Percentiles rank a stretch among this genome's conserved stretches.
Conservation (phyloP, 2,797 vertebrate species). For the Sebastes taczanowskii region DNA sequence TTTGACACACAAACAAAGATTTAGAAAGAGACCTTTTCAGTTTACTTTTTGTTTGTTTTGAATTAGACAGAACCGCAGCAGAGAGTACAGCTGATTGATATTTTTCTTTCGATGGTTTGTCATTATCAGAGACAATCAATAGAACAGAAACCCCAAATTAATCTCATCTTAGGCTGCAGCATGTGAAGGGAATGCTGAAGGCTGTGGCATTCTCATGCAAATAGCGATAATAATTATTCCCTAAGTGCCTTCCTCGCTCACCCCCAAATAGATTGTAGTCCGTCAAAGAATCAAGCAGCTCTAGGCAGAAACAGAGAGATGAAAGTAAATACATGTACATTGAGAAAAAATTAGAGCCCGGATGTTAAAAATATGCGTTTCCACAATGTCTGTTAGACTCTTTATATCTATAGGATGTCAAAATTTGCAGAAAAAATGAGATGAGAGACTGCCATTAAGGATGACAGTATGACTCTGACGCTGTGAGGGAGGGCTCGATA, state of each 20-base stretch:
- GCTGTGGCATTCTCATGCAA: conserved; percentile 61
- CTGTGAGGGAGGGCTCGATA: conserved; percentile 35
- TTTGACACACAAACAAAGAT: not conserved
- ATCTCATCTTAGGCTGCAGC: conserved; percentile 27
- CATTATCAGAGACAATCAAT: conserved; percentile 57
- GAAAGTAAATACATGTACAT: conserved; percentile 17
- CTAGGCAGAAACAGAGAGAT: conserved; percentile 24
- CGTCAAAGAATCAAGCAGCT: conserved; percentile 35
- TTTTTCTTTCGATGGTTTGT: conserved; percentile 35
- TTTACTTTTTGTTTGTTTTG: conserved; percentile 7
- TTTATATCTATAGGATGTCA: conserved; percentile 20
- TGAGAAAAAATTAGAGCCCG: not conserved
- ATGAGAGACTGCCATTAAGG: conserved; percentile 37
- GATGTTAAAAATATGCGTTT: conserved; percentile 26
- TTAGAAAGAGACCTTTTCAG: not conserved
- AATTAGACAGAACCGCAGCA: not conserved
- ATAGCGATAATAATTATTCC: conserved; percentile 58
- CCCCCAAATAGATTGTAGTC: conserved; percentile 40
- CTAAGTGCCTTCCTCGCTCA: conserved; percentile 18
- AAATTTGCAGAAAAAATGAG: conserved; percentile 19
- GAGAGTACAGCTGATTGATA: conserved; percentile 28
- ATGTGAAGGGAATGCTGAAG: conserved; percentile 34
- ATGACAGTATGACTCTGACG: conserved; percentile 31
- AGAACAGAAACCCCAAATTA: conserved; percentile 47
- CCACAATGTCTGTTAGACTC: not conserved